Base-by-base conservation (phyloP, 2,797 vertebrate genomes). In the Danio tinwini region DNA sequence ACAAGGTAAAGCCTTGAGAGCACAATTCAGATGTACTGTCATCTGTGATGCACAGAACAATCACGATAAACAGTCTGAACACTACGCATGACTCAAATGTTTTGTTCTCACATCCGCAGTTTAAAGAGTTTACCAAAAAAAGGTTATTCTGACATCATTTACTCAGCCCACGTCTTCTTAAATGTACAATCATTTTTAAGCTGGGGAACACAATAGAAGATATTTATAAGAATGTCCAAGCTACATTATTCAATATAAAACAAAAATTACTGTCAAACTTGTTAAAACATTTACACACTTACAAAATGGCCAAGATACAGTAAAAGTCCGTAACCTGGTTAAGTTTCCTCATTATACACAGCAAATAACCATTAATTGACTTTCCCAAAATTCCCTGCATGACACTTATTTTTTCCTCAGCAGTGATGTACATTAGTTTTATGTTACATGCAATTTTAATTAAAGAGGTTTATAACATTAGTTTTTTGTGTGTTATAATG, bases 1-100 rank as follows among this genome's bases (percentile, higher is more conserved):
- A 88, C 82, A 69, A 83, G 83, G 81, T 67, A 80, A 65, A 78
- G 68, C 78, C 70, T 44, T 78, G 65, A 88, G 64, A 88, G 61
- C 67, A n/a, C 14, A 62, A 40, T 16, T 58, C 53, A 73, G 74
- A 82, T 77, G 83, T 76, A 67, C 81, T 53, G 69, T 45, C 73
- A 10, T 19, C 19, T 45, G 39, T 64, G 69, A 73, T 47, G 50
- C 19, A 56, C 21, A 11, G n/a, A 73, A 53, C 59, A 64, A 64
- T 53, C 49, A 50, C 0, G 8, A 69, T 50, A 40, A 80, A 80
- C 19, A 2, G 3, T 14, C 52, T 8, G 16, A 65, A 56, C 29
- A 47, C 56, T 19, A 45, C 5, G 0, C 8, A 5, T 55, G 50
- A 55, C 17, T 45, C 3, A 13, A 62, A 47, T 55, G 55, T 70